These are phyloP conservation scores for Melanostigma gelatinosum DNA, from an alignment of 2,113 vertebrate genomes.

Conservation along the genomic window DNA sequence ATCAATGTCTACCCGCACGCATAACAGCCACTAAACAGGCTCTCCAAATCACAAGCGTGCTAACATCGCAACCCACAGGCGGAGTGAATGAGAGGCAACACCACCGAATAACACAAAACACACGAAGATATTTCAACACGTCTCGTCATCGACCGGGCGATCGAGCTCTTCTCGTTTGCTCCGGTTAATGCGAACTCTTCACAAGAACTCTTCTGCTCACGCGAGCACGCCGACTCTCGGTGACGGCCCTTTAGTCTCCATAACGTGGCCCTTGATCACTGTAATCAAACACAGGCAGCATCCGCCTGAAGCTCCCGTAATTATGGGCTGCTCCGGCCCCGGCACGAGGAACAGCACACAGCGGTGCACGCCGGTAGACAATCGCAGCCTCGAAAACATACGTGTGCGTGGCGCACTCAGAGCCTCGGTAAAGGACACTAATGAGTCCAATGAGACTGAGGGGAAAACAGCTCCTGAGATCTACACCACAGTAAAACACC, in stretches of 20 bases:
- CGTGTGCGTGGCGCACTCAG: conserved; percentile 7
- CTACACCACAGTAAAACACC: conserved; percentile 69
- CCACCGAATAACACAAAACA: not conserved
- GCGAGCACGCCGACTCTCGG: conserved; percentile 29
- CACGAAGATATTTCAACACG: conserved; percentile 13
- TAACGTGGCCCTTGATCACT: conserved; percentile 78
- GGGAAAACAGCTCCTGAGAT: conserved; percentile 72
- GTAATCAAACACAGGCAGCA: conserved; percentile 78
- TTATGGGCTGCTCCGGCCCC: conserved; percentile 66
- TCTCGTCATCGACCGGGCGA: conserved; percentile 13
- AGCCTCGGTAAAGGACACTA: conserved; percentile 78
- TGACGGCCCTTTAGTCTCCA: conserved; percentile 70
- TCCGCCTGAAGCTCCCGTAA: conserved; percentile 72
- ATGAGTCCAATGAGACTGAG: conserved; percentile 80
- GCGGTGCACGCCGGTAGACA: conserved; percentile 30
- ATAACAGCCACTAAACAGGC: conserved; percentile 58
- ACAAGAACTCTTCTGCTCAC: conserved; percentile 19
- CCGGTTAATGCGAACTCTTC: conserved; percentile 32
- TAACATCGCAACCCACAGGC: not conserved
- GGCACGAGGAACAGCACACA: not conserved
- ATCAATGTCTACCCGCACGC: conserved; percentile 64
- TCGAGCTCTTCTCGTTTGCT: conserved; percentile 26
- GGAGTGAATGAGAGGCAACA: not conserved
- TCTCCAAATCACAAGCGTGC: not conserved
- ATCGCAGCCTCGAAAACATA: not conserved